phyloP scores from a whole-genome alignment of 2,888 invertebrate species.

The Drosophila diplacantha region DNA sequence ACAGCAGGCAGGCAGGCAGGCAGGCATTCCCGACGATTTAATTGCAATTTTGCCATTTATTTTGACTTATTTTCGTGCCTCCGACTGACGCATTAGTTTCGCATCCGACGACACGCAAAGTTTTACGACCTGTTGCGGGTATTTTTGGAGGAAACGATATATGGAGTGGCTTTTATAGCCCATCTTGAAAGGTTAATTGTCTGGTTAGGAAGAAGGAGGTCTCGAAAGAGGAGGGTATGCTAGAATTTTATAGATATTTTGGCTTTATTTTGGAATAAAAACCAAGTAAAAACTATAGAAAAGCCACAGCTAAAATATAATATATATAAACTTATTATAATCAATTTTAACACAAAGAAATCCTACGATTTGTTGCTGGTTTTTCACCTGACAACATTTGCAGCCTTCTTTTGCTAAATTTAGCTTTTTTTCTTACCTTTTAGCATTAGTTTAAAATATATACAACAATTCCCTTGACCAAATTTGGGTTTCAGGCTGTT shows the following conservation, averaged over 20 bases:
- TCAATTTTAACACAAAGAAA: no score
- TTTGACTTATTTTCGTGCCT: slow-evolving; percentile 13
- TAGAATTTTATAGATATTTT: no score
- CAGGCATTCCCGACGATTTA: slow-evolving; percentile 24
- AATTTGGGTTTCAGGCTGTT: neutral
- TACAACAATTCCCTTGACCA: slow-evolving; percentile 12
- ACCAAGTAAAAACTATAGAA: neutral
- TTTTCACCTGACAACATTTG: neutral
- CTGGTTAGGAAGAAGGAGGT: neutral
- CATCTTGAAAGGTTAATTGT: neutral
- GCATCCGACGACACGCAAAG: slow-evolving; percentile 9
- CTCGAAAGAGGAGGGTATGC: neutral
- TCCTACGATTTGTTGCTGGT: neutral
- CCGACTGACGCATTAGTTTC: slow-evolving; percentile 31
- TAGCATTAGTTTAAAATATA: neutral
- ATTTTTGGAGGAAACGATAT: neutral
- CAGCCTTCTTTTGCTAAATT: neutral
- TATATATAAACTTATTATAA: neutral
- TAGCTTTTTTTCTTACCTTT: neutral
- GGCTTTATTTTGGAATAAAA: neutral
- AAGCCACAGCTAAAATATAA: neutral
- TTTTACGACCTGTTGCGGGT: slow-evolving; percentile 18
- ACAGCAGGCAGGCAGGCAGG: slow-evolving; percentile 6
- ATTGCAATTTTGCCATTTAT: slow-evolving; percentile 31
- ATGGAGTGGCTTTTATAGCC: neutral